Conservation (phyloP, 2,888 invertebrate genomes). For the Lucinisca nassula region DNA sequence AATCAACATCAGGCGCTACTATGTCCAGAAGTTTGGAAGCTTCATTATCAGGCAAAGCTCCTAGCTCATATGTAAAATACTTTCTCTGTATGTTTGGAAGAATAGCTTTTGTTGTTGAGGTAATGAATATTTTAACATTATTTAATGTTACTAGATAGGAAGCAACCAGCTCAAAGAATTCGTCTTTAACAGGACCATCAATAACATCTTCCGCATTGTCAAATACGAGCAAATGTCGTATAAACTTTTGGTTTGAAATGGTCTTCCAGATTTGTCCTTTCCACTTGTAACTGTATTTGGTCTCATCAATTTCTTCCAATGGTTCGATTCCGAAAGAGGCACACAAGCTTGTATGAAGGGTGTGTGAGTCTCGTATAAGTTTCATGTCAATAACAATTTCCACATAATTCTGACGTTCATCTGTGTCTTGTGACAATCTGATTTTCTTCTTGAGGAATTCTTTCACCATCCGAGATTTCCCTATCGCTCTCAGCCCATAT, state of each 20-base stretch:
- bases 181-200: constrained; percentile 43
- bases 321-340: constrained; percentile 27
- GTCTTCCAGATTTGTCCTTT: neutral
- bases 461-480: constrained; percentile 67
- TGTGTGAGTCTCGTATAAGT: neutral
- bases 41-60: constrained; percentile 49
- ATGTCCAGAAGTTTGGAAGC: constrained; percentile 55
- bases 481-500: constrained; percentile 70
- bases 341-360: constrained; percentile 36
- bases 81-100: constrained; percentile 29
- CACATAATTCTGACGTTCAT: constrained; percentile 14
- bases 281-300: neutral
- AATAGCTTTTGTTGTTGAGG: constrained; percentile 63
- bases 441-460: constrained; percentile 42
- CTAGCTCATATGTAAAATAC: constrained; percentile 44
- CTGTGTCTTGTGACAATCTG: neutral
- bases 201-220: constrained; percentile 74
- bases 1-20: constrained; percentile 53
- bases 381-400: neutral
- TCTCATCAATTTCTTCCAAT: neutral
- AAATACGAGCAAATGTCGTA: constrained; percentile 56
- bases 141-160: constrained; percentile 26
- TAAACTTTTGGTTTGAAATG: neutral
- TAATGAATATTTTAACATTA: constrained; percentile 68
- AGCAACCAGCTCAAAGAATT: constrained; percentile 36